phyloP scores from a whole-genome alignment of 2,113 vertebrate genomes.

The Pholis gunnellus region DNA sequence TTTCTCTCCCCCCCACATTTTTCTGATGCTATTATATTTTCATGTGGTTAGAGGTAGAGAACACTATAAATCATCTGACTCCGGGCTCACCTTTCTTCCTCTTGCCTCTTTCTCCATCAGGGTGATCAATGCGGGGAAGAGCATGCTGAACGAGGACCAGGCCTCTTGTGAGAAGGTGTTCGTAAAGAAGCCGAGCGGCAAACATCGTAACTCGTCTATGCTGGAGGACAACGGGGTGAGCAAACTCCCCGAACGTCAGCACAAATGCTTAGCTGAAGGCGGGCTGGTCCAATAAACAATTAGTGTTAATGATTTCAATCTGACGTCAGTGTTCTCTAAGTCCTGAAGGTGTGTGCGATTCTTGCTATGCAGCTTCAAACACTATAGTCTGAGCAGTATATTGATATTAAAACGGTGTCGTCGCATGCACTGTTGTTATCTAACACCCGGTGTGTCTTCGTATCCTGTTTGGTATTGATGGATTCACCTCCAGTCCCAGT shows the following conservation, averaged over 20 bases:
- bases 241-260: not conserved
- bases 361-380: conserved; percentile 1
- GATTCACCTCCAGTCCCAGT: not conserved
- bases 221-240: conserved; percentile 83
- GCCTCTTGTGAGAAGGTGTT: conserved; percentile 93
- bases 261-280: not conserved
- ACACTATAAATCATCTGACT: conserved; percentile 39
- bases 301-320: not conserved
- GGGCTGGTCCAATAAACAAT: not conserved
- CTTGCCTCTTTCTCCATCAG: conserved; percentile 76
- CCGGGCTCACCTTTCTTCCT: conserved; percentile 20
- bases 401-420: not conserved
- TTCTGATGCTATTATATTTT: conserved; percentile 34
- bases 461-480: conserved; percentile 2
- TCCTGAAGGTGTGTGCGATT: not conserved
- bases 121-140: conserved; percentile 98
- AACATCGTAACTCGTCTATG: conserved; percentile 78
- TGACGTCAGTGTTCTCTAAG: conserved; percentile 9
- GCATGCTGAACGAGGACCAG: conserved; percentile 98
- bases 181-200: conserved; percentile 86
- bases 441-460: not conserved
- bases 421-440: not conserved
- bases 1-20: conserved; percentile 21
- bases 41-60: conserved; percentile 32
- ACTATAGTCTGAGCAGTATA: not conserved